Percentiles rank a stretch among this genome's conserved stretches.
Evolutionary conservation across 2,888 invertebrate genomes (phyloP).

Genomic region (Agrochola circellaris): DNA sequence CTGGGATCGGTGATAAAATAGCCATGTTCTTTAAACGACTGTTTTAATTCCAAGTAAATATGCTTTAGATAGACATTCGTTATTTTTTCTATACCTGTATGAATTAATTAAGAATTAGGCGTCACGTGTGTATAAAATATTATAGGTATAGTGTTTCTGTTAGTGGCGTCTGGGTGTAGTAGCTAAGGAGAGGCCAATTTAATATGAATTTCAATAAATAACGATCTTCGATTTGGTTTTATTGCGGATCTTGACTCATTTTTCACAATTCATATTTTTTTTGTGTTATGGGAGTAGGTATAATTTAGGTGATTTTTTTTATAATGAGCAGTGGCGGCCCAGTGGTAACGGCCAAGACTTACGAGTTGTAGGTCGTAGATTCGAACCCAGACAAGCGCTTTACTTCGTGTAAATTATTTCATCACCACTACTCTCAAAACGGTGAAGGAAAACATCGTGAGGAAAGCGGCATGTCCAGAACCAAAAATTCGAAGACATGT

Average conservation of each 20-base stretch:
- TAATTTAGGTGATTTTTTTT: background rate
- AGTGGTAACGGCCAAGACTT: no score
- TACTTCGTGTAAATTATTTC: no score
- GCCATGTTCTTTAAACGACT: slow-evolving; percentile 45
- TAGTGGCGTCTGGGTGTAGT: slow-evolving; percentile 32
- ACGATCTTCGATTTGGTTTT: slow-evolving; percentile 6
- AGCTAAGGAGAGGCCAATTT: slow-evolving; percentile 30
- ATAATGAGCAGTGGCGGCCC: no score
- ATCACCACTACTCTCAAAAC: no score
- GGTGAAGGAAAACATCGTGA: no score
- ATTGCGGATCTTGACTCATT: background rate
- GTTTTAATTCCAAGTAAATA: slow-evolving; percentile 52
- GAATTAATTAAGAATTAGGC: slow-evolving; percentile 35
- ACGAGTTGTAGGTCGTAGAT: no score
- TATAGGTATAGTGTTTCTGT: slow-evolving; percentile 19
- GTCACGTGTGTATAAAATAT: slow-evolving; percentile 28
- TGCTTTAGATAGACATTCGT: slow-evolving; percentile 37
- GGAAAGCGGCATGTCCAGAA: no score
- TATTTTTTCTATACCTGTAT: slow-evolving; percentile 28
- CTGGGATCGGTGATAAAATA: slow-evolving; percentile 47
- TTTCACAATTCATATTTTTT: background rate
- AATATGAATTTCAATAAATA: slow-evolving; percentile 48
- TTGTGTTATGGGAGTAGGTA: background rate
- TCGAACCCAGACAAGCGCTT: no score
- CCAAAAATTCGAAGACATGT: no score